phyloP scores from a whole-genome alignment of 2,888 invertebrate species.

The Phlogophora meticulosa region DNA sequence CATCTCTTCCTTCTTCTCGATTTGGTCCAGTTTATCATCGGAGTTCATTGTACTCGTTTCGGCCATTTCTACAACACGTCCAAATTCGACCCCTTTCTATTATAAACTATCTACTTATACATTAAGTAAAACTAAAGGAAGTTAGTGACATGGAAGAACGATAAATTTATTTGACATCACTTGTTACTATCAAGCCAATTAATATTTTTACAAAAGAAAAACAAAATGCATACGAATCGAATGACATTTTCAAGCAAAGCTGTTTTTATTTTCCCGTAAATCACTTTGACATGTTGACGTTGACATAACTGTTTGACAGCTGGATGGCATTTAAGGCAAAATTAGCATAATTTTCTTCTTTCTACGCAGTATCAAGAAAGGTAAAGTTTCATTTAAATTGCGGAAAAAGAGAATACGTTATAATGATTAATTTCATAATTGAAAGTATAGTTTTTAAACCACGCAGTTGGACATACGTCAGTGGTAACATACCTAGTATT shows the following conservation, averaged over 20 bases:
- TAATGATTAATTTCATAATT: too few species aligned
- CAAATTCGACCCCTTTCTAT: conserved; percentile 32
- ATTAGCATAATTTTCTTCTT: conserved; percentile 7
- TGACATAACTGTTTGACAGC: conserved; percentile 32
- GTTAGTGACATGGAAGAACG: conserved; percentile 12
- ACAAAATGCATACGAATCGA: conserved; percentile 64
- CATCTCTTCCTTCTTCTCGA: conserved; percentile 70
- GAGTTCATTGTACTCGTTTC: conserved; percentile 80
- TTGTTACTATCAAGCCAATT: conserved; percentile 46
- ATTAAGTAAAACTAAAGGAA: conserved; percentile 33
- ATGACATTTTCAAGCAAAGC: conserved; percentile 63
- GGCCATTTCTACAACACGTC: conserved; percentile 74
- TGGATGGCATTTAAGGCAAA: not conserved
- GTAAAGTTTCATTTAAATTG: too few species aligned
- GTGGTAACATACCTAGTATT: too few species aligned
- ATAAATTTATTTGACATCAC: conserved; percentile 44
- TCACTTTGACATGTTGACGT: conserved; percentile 38
- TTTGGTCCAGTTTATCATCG: conserved; percentile 70
- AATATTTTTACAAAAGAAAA: conserved; percentile 57
- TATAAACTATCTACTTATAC: conserved; percentile 14
- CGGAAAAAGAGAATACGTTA: too few species aligned
- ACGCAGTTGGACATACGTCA: too few species aligned
- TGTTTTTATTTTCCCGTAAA: conserved; percentile 59
- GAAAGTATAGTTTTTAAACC: not conserved
- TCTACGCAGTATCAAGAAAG: conserved; percentile 20